A percentile compares a stretch with the other conserved stretches of the same genome.
These are phyloP conservation scores for Aporophyla lueneburgensis DNA, from an alignment of 2,888 invertebrate genomes.

Conservation along the genomic window DNA sequence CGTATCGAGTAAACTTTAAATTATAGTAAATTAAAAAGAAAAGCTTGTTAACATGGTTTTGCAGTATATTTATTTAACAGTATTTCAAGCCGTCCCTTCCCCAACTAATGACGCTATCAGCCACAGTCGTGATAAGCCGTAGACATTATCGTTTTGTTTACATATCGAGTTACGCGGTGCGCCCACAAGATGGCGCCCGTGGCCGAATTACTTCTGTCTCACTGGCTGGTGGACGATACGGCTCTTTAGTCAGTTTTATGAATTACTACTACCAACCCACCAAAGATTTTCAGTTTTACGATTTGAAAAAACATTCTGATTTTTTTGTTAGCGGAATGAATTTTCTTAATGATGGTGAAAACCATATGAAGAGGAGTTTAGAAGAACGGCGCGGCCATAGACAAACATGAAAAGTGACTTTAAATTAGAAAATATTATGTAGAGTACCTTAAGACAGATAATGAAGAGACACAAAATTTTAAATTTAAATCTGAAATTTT, in stretches of 20 bases:
- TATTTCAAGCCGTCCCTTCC: conserved; percentile 14
- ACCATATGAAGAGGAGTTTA: background rate
- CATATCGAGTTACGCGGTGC: conserved; percentile 65
- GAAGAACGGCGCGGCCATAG: background rate
- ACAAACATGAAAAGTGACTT: background rate
- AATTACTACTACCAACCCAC: background rate
- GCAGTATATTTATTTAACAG: background rate
- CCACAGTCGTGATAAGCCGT: conserved; percentile 40
- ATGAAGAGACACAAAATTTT: too few relatives aligned
- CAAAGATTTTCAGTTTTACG: background rate
- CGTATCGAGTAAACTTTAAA: too few relatives aligned
- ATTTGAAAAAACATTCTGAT: background rate
- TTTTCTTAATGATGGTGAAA: background rate
- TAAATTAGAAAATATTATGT: too few relatives aligned
- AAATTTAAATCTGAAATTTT: too few relatives aligned
- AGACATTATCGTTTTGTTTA: conserved; percentile 60
- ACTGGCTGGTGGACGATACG: conserved; percentile 23
- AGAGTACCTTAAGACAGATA: too few relatives aligned
- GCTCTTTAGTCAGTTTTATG: conserved; percentile 27
- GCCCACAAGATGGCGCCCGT: conserved; percentile 65
- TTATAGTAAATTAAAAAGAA: background rate
- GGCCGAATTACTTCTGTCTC: conserved; percentile 50
- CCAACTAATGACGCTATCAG: conserved; percentile 46
- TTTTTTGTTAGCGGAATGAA: background rate
- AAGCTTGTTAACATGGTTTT: background rate